Base-by-base conservation (phyloP, 2,113 vertebrate genomes). In the Reinhardtius hippoglossoides region DNA sequence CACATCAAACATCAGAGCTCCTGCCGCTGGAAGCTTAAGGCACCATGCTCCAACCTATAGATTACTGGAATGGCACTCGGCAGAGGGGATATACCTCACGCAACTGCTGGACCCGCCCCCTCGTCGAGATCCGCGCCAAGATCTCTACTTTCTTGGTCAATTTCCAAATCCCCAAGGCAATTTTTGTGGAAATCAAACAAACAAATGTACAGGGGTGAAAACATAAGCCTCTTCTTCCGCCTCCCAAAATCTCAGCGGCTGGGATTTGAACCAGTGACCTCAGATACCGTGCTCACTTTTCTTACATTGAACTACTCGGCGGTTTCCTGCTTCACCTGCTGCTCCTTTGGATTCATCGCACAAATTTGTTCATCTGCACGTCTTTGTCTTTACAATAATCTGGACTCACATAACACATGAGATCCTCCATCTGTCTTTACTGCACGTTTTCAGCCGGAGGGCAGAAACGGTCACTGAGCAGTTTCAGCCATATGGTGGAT, bases 381-480 rank as follows among this genome's bases (percentile, higher is more conserved):
- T 78, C 73, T 63, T 82, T 62, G 44, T 78, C 66, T 87, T 67
- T 67, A 27, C 35, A 77, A 23, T 54, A 40, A 63, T 74, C 59
- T 78, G 74, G 14, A 37, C 66, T 71, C 69, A 31, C 67, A 27
- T 56, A 67, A 52, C 56, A 65, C 7, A 5, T 26, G 42, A 62
- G 44, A 76, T 67, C 16, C 44, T 48, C 85, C 87, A 87, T 91
- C 88, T 89, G 89, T 71, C 61, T 74, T n/a, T 55, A 57, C 50
- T 26, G 31, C 6, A 7, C 7, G 80, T 54, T 59, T 80, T 75
- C 60, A 70, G 69, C 69, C 56, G 18, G 68, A 68, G 69, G 81
- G 74, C 72, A 75, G 76, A 79, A 23, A 67, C 15, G 78, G 46
- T 27, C 78, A 80, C 81, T 81, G 81, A 84, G 71, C 40, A 0